Base-by-base conservation (phyloP, 2,888 invertebrate species). In the Vesta saturnalis region DNA sequence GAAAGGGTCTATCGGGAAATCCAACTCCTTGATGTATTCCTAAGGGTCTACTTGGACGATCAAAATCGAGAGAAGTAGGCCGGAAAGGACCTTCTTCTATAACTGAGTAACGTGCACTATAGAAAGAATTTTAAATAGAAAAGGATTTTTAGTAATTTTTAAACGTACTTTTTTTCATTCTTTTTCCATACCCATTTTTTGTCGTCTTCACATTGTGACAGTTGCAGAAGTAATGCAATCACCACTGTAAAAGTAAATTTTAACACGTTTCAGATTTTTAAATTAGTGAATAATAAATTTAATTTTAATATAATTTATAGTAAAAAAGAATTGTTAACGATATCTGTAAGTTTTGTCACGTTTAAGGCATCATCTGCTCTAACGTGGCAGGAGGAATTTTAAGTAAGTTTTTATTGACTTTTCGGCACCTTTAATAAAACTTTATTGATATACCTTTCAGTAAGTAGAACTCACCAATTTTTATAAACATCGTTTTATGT, bases 181-280 rank as follows among this genome's bases (percentile, higher is more conserved):
- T 82, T 80, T 39, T 78, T 79, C 85, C 85, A 86, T 3, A 83
- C 82, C 86, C 86, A 86, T 74, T 83, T 82, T 56, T 81, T 82
- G 54, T 85, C 83, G 67, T 83, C 82, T 43, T 71, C 62, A 8
- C 58, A 16, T 16, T 52, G n/a, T 6, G 63, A 55, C 19, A 62
- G n/a, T 14, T 62, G 54, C 21, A 54, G n/a, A 18, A 56, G 18
- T 21, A 55, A 62, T 8, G 55, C 12, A 21, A 39, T 22, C 15
- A 43, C 8, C 39, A 35, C 62, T 62, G 54, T 14, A 56, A 62
- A 23, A 14, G 15, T 61, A 39, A 61, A 39, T 19, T 61, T 15
- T 6, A 8, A 43, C 43, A 56, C 62, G 62, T 46, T 15, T 14
- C 15, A 21, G 10, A 15, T 56, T 56, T 62, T 43, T 12, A 56